These are phyloP conservation scores for Ceyx erithaca DNA, from an alignment of 2,797 vertebrate genomes.

Conservation along the genomic window DNA sequence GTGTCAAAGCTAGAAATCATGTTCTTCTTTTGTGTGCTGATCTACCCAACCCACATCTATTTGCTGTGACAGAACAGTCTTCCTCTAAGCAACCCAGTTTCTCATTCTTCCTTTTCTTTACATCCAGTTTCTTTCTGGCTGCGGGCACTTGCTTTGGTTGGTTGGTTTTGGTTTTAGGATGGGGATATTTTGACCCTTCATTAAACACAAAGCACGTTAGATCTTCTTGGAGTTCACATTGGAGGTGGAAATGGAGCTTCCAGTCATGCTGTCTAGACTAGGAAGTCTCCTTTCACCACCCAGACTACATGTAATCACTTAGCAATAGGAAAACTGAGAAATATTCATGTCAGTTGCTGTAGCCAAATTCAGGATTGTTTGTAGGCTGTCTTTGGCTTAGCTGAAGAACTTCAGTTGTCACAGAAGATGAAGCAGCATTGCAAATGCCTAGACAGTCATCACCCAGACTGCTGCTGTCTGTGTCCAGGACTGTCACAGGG, in stretches of 20 bases:
- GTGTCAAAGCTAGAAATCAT: neutral
- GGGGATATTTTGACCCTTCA: neutral
- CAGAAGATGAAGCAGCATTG: neutral
- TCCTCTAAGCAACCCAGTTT: neutral
- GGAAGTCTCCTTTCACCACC: conserved; percentile 20
- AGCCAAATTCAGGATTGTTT: conserved; percentile 43
- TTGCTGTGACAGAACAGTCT: neutral
- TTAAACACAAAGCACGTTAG: neutral
- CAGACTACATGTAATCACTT: neutral
- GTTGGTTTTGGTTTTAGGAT: neutral
- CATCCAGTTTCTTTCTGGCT: neutral
- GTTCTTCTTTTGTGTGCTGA: neutral
- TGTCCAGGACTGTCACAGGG: neutral
- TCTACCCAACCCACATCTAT: neutral
- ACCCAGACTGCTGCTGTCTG: neutral
- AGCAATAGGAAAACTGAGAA: conserved; percentile 51
- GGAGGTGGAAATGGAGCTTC: conserved; percentile 9
- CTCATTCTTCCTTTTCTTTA: neutral
- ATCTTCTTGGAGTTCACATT: neutral
- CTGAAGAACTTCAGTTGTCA: conserved; percentile 46
- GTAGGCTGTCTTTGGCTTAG: conserved; percentile 47
- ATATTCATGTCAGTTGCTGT: conserved; percentile 33
- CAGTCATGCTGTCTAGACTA: conserved; percentile 3
- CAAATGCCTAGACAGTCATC: neutral
- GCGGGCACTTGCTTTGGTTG: neutral